Conservation (phyloP, 1,140 invertebrate species). For the Tetraneura akinire region DNA sequence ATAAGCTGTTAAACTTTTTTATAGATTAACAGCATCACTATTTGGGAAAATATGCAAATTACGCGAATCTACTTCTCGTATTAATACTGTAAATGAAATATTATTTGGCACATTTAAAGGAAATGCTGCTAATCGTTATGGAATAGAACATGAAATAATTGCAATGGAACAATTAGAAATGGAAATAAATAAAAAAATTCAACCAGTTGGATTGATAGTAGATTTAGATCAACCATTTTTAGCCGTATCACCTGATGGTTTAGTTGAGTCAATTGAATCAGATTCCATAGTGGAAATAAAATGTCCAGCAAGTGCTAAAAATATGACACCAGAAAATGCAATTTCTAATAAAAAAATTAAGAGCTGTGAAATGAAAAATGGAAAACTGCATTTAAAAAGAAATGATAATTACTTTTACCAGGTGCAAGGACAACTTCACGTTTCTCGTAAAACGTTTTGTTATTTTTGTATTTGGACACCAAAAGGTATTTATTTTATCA, state of each 20-base stretch:
- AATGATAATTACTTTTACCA: neutral
- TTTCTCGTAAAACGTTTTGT: neutral
- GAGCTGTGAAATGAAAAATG: neutral
- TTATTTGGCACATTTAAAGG: neutral
- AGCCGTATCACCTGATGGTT: neutral
- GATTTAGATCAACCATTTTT: neutral
- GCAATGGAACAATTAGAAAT: neutral
- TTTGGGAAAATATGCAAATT: no score
- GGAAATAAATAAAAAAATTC: neutral
- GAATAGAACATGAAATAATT: neutral
- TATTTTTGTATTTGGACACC: constrained; percentile 15
- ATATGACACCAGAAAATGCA: neutral
- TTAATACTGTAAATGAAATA: neutral
- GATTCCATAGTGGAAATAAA: neutral
- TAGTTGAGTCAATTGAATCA: neutral
- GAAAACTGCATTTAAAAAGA: neutral
- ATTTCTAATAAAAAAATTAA: neutral
- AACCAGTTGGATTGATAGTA: neutral
- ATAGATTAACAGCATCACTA: no score
- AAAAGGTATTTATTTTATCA: no score
- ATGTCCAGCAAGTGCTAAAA: neutral
- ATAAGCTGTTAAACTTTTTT: no score
- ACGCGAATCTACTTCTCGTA: neutral
- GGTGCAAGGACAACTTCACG: neutral
- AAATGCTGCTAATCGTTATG: neutral